phyloP scores from a whole-genome alignment of 2,888 invertebrate genomes.

The Hartigia nigra region DNA sequence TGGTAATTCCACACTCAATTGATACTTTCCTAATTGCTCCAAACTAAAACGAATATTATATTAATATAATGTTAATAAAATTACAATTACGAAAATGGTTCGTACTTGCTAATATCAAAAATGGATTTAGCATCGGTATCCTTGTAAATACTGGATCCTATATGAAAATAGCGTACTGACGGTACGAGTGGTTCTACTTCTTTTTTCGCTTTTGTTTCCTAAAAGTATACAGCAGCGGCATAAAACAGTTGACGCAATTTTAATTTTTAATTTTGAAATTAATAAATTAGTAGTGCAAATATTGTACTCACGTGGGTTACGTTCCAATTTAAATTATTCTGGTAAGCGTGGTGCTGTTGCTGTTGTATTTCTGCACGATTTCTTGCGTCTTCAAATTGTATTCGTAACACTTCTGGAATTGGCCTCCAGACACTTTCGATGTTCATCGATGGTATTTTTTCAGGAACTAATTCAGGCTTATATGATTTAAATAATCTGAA shows the following conservation, averaged over 20 bases:
- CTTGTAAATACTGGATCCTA: constrained; percentile 53
- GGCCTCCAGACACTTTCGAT: constrained; percentile 59
- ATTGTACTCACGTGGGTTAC: constrained; percentile 25
- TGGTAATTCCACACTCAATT: constrained; percentile 53
- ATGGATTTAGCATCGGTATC: constrained; percentile 50
- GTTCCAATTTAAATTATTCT: constrained; percentile 45
- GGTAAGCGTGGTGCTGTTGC: background rate
- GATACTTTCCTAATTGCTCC: constrained; percentile 53
- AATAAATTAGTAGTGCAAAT: background rate
- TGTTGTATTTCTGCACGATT: constrained; percentile 37
- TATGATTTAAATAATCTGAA: constrained; percentile 60
- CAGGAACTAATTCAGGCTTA: constrained; percentile 62
- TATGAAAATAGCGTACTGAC: constrained; percentile 54
- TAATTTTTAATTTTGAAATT: background rate
- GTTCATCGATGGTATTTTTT: constrained; percentile 55
- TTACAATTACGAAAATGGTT: background rate
- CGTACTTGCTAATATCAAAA: constrained; percentile 53
- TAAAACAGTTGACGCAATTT: background rate
- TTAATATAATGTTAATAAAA: background rate
- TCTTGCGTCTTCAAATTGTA: constrained; percentile 50
- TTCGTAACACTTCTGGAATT: constrained; percentile 48
- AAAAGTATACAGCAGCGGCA: background rate
- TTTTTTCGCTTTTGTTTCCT: constrained; percentile 26
- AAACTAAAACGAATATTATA: constrained; percentile 33
- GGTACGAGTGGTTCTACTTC: constrained; percentile 45